Evolutionary conservation across 2,888 invertebrate genomes (phyloP), one percentile per base, ranked within the genome.

Genomic region (Scaptomyza parva): DNA sequence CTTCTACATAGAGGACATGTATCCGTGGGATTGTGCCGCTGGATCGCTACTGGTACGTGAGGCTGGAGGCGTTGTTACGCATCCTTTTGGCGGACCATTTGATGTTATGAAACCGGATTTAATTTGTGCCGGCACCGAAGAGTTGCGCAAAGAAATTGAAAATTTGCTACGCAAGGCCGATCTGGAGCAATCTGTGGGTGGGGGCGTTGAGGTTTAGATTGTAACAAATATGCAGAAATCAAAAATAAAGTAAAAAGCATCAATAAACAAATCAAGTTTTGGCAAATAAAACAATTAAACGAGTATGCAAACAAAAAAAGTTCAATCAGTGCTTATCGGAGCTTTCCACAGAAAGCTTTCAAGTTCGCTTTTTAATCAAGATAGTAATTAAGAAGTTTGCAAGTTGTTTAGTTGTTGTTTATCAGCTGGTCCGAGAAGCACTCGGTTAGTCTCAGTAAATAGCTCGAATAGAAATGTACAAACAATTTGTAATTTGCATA

Each of bases 1-100:
- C 22, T 95, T 95, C 89, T 94, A 94, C 69, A 95, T 95, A 86
- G 95, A 95, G 70, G 94, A 94, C 37, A 93, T 96, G 76, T 94
- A 95, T 81, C 94, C 95, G 48, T 97, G 96, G 97, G 96, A 97
- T 89, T 94, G 95, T 37, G 94, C 95, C 20, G 96, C 96, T 6
- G 96, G 95, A 9, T 93, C 93, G 45, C 89, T 97, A 41, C 94
- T 97, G 43, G 93, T 96, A 3, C 90, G 92, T 61, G 97, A 97
- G 92, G 96, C 97, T 39, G 96, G 96, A 9, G 97, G 96, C 22
- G 91, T 93, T 44, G 92, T 96, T 8, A 92, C 93, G 30, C 94
- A 95, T 89, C 93, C 94, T 1, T 93, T 93, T 88, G 95, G 93
- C 5, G 90, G 89, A 18, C 91, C 92, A 65, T 93, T 93, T 63